Evolutionary conservation across 2,888 invertebrate species (phyloP), one percentile per base, ranked within the genome.

Genomic region (Ligdia adustata): DNA sequence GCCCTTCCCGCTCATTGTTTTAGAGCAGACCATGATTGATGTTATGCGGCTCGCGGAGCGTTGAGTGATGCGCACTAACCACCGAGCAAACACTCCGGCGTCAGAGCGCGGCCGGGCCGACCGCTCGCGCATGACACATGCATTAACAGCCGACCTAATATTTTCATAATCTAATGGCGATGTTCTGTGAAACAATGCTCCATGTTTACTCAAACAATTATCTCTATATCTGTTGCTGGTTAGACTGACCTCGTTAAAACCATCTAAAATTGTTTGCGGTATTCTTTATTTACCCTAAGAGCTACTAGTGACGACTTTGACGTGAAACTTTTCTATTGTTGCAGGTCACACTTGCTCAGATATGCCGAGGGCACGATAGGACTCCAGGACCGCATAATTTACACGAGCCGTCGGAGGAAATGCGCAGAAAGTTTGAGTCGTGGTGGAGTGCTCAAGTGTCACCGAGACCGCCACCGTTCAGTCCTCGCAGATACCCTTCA

Each of bases 381-480:
- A 91, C 92, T 14, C 90, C 92, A 5, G 93, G 94, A 13, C 92
- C 94, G 2, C 92, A 94, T 32, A 86, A 78, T 60, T 90, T 92
- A 33, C 93, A 93, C 31, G 96, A 96, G 62, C 93, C 95, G 4
- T 93, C 94, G 0, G 97, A 97, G 60, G 98, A 98, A 38, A 93
- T 94, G 69, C 93, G 96, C 14, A 92, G 96, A 49, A 96, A 96
- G 77, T 98, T 98, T 81, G 97, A 98, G 73, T 94, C 95, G 45
- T 98, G 98, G 98, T 96, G 96, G 94, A 92, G 93, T 28, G 92
- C 93, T 43, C 95, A 95, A 71, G 92, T 95, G 35, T 93, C 93
- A 7, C 93, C 94, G 0, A 86, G 92, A 20, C 90, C 90, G 0
- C 86, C 90, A 0, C 84, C 89, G 2, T 91, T 89, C 56, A 90